Conservation (phyloP, 2,113 vertebrate species). For the Anseranas semipalmata region DNA sequence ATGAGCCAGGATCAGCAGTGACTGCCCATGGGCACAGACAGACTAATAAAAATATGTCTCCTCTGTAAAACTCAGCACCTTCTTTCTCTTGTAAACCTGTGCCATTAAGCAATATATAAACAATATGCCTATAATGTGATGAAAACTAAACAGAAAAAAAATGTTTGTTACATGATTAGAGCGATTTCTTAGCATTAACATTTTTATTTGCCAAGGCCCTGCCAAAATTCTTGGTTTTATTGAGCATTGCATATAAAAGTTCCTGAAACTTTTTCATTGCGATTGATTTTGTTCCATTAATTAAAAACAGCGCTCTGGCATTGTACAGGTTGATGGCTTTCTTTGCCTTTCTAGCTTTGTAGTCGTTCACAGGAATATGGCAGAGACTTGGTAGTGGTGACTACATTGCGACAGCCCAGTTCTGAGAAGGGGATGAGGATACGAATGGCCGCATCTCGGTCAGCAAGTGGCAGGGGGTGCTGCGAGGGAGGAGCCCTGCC, state of each 20-base stretch:
- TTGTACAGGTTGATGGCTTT: not conserved
- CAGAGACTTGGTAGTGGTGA: not conserved
- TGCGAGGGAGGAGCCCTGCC: fast-evolving
- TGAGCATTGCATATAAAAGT: not conserved
- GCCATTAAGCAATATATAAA: not conserved
- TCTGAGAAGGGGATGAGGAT: not conserved
- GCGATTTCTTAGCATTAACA: not conserved
- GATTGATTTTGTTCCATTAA: conserved; percentile 4
- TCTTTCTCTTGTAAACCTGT: not conserved
- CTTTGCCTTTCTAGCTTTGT: not conserved
- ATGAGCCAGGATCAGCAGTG: not conserved
- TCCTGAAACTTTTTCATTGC: not conserved
- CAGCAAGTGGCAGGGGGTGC: no score
- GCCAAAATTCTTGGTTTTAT: not conserved
- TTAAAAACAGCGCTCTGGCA: not conserved
- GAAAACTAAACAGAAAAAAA: not conserved
- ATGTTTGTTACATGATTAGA: not conserved
- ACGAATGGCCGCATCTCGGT: not conserved
- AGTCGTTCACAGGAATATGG: not conserved
- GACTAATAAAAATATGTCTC: conserved; percentile 1
- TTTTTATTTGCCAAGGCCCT: not conserved
- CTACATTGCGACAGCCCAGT: not conserved
- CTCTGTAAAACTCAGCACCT: not conserved
- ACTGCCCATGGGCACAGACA: not conserved
- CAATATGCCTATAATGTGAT: not conserved